Base-by-base conservation (phyloP, 2,888 invertebrate species). In the Reticulitermes lucifugus region DNA sequence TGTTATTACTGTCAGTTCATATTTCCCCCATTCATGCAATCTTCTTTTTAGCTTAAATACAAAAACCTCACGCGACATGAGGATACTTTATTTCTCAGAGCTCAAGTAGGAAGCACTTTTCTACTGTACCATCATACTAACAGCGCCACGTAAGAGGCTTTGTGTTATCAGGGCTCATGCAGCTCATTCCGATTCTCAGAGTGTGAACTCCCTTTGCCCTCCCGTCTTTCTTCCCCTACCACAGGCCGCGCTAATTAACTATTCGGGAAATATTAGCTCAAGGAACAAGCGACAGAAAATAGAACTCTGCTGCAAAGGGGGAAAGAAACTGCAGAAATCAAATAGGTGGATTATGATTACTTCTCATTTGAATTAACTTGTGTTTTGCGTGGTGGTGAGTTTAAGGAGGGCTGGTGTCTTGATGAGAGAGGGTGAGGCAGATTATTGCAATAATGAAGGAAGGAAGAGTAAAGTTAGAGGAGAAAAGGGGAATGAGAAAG, bases 321-420 rank as follows among this genome's bases (percentile, higher is more conserved):
- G 12, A 79, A 79, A 79, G 79, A 79, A 79, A 81, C 25, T 60
- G 14, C 29, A 65, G 81, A 81, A 70, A 70, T 25, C 65, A 65
- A 81, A 70, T 77, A 77, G 81, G 81, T 70, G 81, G 65, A 43
- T 70, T 81, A 81, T 81, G 70, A 81, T 81, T 41, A 70, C n/a
- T 70, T 43, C 81, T 65, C 81, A 81, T 81, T 81, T 81, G 81
- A 81, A 81, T 81, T 65, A 81, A 81, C 70, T 70, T 70, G 81
- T 81, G 81, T 81, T 81, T 81, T 81, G 81, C 81, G 81, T 81
- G 81, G 81, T 70, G 43, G 81, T 46, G n/a, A n/a, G 10, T 77
- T 77, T 14, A 59, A 59, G 22, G 2, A 29, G 55, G 55, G 65
- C 10, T 65, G 55, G 14, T 65, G 25, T 41, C 18, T 43, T 43